A percentile compares a stretch with the other conserved stretches of the same genome.
Conservation (phyloP, 2,888 invertebrate genomes). For the Sesia apiformis region DNA sequence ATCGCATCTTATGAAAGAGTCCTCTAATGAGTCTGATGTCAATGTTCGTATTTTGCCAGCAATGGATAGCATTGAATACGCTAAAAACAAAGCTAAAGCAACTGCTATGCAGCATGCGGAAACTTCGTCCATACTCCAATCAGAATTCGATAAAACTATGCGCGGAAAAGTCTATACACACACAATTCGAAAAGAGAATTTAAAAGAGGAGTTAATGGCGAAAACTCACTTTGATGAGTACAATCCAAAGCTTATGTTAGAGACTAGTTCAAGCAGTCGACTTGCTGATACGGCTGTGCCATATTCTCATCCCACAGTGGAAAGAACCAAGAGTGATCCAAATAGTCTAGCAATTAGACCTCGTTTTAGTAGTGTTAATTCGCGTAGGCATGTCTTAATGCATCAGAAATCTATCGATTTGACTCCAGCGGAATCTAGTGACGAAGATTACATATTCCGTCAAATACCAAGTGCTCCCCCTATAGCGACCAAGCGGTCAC, state of each 20-base stretch:
- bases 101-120: slow-evolving; percentile 45
- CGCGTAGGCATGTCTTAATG: slow-evolving; percentile 85
- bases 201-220: slow-evolving; percentile 78
- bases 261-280: slow-evolving; percentile 69
- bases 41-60: slow-evolving; percentile 64
- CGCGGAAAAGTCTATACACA: slow-evolving; percentile 55
- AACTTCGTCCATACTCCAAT: slow-evolving; percentile 71
- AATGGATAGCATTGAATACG: slow-evolving; percentile 72
- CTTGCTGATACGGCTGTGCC: slow-evolving; percentile 66
- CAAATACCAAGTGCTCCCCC: slow-evolving; percentile 84
- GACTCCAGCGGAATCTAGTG: slow-evolving; percentile 89
- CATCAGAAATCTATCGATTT: slow-evolving; percentile 90
- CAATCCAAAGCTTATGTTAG: slow-evolving; percentile 78
- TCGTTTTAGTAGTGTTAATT: slow-evolving; percentile 81
- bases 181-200: slow-evolving; percentile 66
- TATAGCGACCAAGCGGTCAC: slow-evolving; percentile 81
- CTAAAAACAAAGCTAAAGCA: slow-evolving; percentile 71
- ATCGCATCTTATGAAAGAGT: slow-evolving; percentile 60
- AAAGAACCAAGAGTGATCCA: slow-evolving; percentile 90
- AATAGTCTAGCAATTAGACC: slow-evolving; percentile 84
- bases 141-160: slow-evolving; percentile 76
- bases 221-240: slow-evolving; percentile 81
- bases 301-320: slow-evolving; percentile 82
- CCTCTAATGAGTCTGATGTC: slow-evolving; percentile 69
- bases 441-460: slow-evolving; percentile 85